Base-by-base conservation (phyloP, 2,888 invertebrate species). In the Cyrtodaria siliqua region DNA sequence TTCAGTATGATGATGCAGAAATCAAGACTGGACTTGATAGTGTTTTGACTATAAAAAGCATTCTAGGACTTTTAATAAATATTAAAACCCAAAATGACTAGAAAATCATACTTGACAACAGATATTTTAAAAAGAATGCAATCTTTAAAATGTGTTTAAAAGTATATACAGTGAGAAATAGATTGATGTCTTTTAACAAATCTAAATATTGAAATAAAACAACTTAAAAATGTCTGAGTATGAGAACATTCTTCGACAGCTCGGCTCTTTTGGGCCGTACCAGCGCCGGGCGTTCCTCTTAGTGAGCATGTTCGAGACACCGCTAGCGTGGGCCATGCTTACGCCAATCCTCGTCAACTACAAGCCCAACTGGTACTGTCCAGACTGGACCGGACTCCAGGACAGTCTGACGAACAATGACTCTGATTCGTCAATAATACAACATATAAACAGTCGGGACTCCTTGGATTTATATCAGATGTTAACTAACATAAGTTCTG, bases 241-340 rank as follows among this genome's bases (percentile, higher is more conserved):
- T 72, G 91, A 92, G 64, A 82, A 83, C n/a, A 79, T 92, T 24
- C 62, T 92, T 40, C 68, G 86, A 24, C 64, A 88, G 61, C 50
- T 92, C 3, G 88, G 91, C 2, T 82, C 87, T 1, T 92, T 91
- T 85, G 92, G 92, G 8, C 89, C 88, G 2, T 91, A 84, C 70
- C 92, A 92, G 82, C 68, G 88, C 2, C 68, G 89, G n/a, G 85
- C 91, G 2, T 92, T 92, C 57, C 40, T 91, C 4, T 68, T 92
- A 8, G 89, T 91, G 6, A 91, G 89, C 59, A 76, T 90, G 80
- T 90, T 91, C 83, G 92, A 92, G 71, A 88, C 90, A 0, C 90
- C 92, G 0, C 84, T 90, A 20, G 91, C 91, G 12, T 91, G 91
- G 90, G 89, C 90, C 9, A 91, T 92, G 90, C 74, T 92, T 33